Evolutionary conservation across 2,888 invertebrate genomes (phyloP), one percentile per base, ranked within the genome.

Genomic region (Idaea dimidiata): DNA sequence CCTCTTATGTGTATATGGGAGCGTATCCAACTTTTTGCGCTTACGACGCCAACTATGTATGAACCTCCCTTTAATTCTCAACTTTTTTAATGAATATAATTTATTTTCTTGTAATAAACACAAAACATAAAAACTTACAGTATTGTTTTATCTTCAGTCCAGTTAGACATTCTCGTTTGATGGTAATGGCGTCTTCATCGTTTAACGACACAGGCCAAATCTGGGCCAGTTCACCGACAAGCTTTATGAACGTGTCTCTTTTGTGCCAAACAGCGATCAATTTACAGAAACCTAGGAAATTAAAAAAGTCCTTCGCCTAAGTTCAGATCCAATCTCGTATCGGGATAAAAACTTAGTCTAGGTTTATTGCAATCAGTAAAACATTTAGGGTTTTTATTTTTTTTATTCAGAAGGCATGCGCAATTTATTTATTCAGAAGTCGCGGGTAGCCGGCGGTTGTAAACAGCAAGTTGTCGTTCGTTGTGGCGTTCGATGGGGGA

Each of bases 181-280:
- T 84, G 16, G 74, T 76, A 6, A 64, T 68, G 8, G 77, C 84
- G 59, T 83, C 77, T 16, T 74, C 72, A 65, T 84, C 80, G n/a
- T 75, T 68, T 17, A 74, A 72, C 0, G 77, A 68, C 8, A 80
- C 78, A 7, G 88, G 88, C 88, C 89, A 90, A 63, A 90, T 81
- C 16, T 86, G 81, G 3, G 79, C 81, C 54, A 89, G 71, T 56
- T 89, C 84, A 1, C 66, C 73, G n/a, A 89, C 71, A n/a, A 89
- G 78, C 60, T 79, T 78, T 55, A 82, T 77, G 64, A 89, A 89
- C 57, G 80, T 81, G 54, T 79, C 68, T 61, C 79, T 74, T 70
- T 88, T 86, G 67, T 80, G 83, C 87, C 88, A 87, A 62, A 89
- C 77, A 16, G 85, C 87, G 59, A 87, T 59, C 55, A 86, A 66